phyloP scores from a whole-genome alignment of 2,113 vertebrate species.

The Ovis aries region DNA sequence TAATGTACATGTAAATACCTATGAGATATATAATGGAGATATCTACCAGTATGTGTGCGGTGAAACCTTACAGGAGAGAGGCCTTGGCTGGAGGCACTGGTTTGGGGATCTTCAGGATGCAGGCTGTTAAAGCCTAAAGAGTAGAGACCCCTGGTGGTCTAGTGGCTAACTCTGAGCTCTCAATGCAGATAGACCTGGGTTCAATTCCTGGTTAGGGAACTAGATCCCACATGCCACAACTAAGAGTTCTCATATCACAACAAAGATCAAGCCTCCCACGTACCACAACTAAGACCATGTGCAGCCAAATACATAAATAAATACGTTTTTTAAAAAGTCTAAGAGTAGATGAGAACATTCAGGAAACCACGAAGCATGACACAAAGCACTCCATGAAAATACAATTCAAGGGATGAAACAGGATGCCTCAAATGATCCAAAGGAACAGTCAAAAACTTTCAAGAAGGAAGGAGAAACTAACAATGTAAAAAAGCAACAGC shows the following conservation, averaged over 20 bases:
- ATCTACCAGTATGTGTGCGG: too few relatives aligned
- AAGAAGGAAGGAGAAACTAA: background rate
- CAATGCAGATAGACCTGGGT: rapidly evolving
- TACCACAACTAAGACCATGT: background rate
- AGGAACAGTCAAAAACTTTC: background rate
- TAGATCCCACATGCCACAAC: background rate
- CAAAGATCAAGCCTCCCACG: background rate
- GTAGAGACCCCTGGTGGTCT: background rate
- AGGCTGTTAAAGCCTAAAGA: background rate
- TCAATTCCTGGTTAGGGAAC: background rate
- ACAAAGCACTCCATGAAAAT: background rate
- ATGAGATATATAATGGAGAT: background rate
- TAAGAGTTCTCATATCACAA: background rate
- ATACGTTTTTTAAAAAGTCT: background rate
- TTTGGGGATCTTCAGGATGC: background rate
- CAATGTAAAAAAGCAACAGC: background rate
- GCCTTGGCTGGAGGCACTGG: background rate
- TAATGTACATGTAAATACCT: background rate
- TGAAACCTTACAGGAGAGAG: background rate
- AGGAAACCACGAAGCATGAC: background rate
- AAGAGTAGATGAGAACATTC: background rate
- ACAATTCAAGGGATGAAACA: background rate
- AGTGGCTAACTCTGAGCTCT: background rate
- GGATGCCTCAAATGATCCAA: background rate
- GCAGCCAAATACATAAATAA: background rate